A percentile compares a stretch with the other conserved stretches of the same genome.
Evolutionary conservation across 2,797 vertebrate genomes (phyloP).

Genomic region (Onychomys arenicola): DNA sequence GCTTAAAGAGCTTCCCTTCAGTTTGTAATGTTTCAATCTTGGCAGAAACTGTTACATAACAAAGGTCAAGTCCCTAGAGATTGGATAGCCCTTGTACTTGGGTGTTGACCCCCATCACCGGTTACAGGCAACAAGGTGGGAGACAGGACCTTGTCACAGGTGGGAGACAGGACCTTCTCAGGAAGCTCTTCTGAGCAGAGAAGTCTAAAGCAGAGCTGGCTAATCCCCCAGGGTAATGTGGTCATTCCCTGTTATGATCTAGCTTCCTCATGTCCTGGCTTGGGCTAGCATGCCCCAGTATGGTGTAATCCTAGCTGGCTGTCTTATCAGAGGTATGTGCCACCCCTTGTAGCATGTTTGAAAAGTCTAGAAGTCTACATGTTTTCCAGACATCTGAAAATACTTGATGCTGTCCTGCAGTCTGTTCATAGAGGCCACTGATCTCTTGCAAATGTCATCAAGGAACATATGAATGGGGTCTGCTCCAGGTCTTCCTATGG

Average conservation of each 20-base stretch:
- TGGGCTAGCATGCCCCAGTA: not conserved
- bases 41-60: not conserved
- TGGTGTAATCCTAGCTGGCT: not conserved
- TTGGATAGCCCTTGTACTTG: fast-evolving
- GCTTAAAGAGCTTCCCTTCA: not conserved
- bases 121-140: not conserved
- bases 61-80: not conserved
- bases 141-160: too few species aligned
- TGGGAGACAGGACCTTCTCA: not conserved
- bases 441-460: not conserved
- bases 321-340: fast-evolving
- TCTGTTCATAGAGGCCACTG: too few species aligned
- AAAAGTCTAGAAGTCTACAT: not conserved
- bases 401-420: not conserved
- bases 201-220: not conserved
- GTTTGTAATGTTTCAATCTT: not conserved
- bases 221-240: not conserved
- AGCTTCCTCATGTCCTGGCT: not conserved
- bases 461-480: not conserved
- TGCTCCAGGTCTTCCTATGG: not conserved
- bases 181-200: not conserved
- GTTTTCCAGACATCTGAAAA: not conserved
- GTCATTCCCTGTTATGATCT: not conserved
- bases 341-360: fast-evolving
- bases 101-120: fast-evolving